These are phyloP conservation scores for Rhopalosiphum padi DNA, from an alignment of 1,140 invertebrate genomes.

Conservation along the genomic window DNA sequence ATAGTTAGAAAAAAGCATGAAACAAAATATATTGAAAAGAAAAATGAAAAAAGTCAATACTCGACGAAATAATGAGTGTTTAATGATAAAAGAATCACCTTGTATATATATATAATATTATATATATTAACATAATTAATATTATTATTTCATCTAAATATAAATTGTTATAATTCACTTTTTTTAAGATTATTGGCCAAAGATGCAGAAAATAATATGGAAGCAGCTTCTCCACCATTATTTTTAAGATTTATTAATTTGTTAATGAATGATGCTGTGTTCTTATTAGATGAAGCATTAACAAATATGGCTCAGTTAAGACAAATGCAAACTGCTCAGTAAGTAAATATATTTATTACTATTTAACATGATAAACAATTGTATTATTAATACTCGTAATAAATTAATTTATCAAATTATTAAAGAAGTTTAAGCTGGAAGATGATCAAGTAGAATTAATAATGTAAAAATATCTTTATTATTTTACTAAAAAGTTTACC, in stretches of 20 bases:
- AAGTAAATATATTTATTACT: conserved; percentile 59
- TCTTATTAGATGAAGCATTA: conserved; percentile 89
- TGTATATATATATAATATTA: no score
- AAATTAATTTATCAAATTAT: neutral
- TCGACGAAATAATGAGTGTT: no score
- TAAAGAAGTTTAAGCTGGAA: neutral
- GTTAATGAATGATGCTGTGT: conserved; percentile 95
- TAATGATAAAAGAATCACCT: no score
- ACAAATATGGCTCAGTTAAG: conserved; percentile 83
- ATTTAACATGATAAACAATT: neutral
- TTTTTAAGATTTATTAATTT: conserved; percentile 94
- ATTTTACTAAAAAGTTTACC: neutral
- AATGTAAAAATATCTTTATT: neutral
- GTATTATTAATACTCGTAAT: neutral
- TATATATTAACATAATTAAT: neutral
- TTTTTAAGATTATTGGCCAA: conserved; percentile 73
- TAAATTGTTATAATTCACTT: conserved; percentile 33
- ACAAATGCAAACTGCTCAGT: conserved; percentile 76
- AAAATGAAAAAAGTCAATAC: no score
- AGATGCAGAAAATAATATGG: conserved; percentile 87
- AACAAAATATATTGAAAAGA: no score
- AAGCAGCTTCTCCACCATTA: conserved; percentile 86
- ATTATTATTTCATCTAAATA: neutral
- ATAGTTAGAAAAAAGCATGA: no score
- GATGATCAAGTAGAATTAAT: neutral